Base-by-base conservation (phyloP, 2,113 vertebrate species). In the Casuarius casuarius region DNA sequence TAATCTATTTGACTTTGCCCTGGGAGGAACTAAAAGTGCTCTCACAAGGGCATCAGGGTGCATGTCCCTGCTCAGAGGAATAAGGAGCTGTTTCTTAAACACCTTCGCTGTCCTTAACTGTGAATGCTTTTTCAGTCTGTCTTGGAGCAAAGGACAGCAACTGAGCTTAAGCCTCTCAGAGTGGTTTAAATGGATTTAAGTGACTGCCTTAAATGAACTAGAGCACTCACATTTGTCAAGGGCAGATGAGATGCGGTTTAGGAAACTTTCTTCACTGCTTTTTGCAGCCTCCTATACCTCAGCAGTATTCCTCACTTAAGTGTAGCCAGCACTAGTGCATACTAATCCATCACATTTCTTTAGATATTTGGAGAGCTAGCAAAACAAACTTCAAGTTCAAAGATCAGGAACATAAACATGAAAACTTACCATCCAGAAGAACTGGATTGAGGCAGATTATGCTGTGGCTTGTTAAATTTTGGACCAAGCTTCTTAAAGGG, bases 261-360 rank as follows among this genome's bases (percentile, higher is more conserved):
- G 5, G 28, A 65, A 71, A 28, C 2, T 1, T 72, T 52, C 12
- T 76, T 63, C 31, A 5, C 15, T 31, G 21, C 54, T 89, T 58
- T 42, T 62, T 3, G 2, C 7, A 21, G 22, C 16, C 33, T 52
- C 71, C 16, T 67, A 10, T 67, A 9, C 22, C 44, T 74, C n/a
- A 84, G 42, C 12, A 7, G 56, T 0, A 0, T 44, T 7, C 2
- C 29, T 68, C 3, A 1, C 56, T 51, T 3, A 6, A 65, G 18
- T 4, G 9, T 9, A 59, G 29, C 26, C 87, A 51, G 31, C 40
- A 18, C 1, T 8, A 33, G 9, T 28, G 12, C 0, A 0, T 1
- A 2, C 3, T 20, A 48, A 79, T 46, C 31, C 23, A 49, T 44
- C 20, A 2, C n/a, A 72, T 72, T 0, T 40, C 12, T 10, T 83